Conservation (phyloP, 1,140 invertebrate genomes). For the Mesaphorura yosii region DNA sequence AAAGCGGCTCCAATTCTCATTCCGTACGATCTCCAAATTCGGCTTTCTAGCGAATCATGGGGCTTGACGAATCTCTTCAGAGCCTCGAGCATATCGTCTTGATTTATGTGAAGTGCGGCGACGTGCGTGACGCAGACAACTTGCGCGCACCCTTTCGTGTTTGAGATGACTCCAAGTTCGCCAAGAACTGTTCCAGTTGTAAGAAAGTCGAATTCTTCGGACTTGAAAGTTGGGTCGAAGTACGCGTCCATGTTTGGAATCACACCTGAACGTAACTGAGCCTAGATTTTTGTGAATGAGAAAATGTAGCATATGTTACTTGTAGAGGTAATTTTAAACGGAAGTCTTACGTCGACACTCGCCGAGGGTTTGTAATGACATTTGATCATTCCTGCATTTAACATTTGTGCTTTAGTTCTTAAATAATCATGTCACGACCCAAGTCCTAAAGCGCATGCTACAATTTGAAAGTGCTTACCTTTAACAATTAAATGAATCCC, state of each 20-base stretch:
- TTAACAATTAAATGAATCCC: slow-evolving; percentile 38
- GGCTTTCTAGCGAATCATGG: slow-evolving; percentile 17
- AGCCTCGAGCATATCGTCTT: slow-evolving; percentile 15
- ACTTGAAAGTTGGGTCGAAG: slow-evolving; percentile 15
- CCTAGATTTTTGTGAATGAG: slow-evolving; percentile 1
- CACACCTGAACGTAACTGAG: slow-evolving; percentile 1
- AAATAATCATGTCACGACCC: no score
- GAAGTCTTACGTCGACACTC: slow-evolving; percentile 33
- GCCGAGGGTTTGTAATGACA: slow-evolving; percentile 20
- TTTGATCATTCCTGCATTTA: slow-evolving; percentile 39
- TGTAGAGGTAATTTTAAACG: background rate
- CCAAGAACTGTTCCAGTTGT: slow-evolving; percentile 38
- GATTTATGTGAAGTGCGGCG: slow-evolving; percentile 32
- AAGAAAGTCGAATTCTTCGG: slow-evolving; percentile 35
- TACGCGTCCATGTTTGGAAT: slow-evolving; percentile 29
- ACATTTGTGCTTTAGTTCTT: no score
- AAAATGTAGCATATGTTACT: background rate
- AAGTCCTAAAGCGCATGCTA: no score
- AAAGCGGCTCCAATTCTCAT: slow-evolving; percentile 27
- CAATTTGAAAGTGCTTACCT: no score
- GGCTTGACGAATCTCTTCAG: slow-evolving; percentile 11
- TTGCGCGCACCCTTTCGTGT: slow-evolving; percentile 33
- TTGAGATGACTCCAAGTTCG: slow-evolving; percentile 38
- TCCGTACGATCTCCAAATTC: slow-evolving; percentile 32
- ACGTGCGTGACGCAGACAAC: slow-evolving; percentile 39